Evolutionary conservation across 1,140 invertebrate species (phyloP), one percentile per base, ranked within the genome.

Genomic region (Nasonia longicornis): DNA sequence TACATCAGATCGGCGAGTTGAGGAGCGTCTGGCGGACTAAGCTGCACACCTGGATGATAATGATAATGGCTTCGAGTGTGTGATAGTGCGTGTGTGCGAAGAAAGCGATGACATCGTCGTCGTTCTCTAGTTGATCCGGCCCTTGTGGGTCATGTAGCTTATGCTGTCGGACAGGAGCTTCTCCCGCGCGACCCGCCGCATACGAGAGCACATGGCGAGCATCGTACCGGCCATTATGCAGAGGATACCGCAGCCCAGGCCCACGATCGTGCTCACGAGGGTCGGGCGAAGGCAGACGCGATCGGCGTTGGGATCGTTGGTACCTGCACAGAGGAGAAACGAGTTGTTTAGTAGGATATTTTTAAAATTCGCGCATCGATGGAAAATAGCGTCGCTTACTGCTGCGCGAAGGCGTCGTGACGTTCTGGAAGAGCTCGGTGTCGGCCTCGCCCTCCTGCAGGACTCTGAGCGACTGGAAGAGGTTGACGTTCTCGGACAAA

Each of bases 401-500:
- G 81, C 84, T 89, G 58, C 87, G 86, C 29, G 83, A 84, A 12
- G 87, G 83, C 31, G 83, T 84, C 22, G 89, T 90, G 20, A 86
- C 87, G 81, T 91, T 89, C 87, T 91, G 86, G 86, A 91, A 86
- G 79, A 88, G 88, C 84, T 94, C 93, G 2, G 94, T 93, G 69
- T 95, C 94, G 16, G 93, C 92, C 88, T 97, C 96, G 0, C 96
- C 96, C 87, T 97, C 96, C 87, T 97, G 96, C 77, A 97, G 89
- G 8, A 97, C 97, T 84, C 96, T 92, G 22, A 98, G 89, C 0
- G 96, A 96, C 89, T 97, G 96, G 89, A 97, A 97, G 16, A 98
- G 92, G 86, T 95, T 97, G 7, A 97, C 94, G 87, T 97, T 97
- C 89, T 98, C 96, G 0, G 96, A 97, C 2, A 96, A 89, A 80